phyloP scores from a whole-genome alignment of 2,113 vertebrate species.

The Podilymbus podiceps region DNA sequence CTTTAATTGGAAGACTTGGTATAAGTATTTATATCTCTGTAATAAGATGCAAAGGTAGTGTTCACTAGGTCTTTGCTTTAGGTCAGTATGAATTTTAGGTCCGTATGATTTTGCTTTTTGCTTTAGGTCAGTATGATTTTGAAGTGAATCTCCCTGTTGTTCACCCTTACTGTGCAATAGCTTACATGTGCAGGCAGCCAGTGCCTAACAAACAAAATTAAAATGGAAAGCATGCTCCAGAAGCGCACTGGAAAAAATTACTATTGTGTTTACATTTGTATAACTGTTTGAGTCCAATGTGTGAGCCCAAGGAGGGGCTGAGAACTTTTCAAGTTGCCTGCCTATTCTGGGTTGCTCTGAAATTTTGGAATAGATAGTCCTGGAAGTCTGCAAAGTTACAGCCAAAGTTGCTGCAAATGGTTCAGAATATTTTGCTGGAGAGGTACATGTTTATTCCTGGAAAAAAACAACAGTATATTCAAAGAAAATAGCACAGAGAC shows the following conservation, averaged over 20 bases:
- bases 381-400: neutral
- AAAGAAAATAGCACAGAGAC: neutral
- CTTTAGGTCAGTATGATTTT: neutral
- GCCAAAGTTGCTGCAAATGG: neutral
- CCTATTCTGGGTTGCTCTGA: neutral
- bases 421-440: neutral
- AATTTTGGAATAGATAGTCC: neutral
- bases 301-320: neutral
- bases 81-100: neutral
- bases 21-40: neutral
- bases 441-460: neutral
- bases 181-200: neutral
- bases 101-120: neutral
- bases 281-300: neutral
- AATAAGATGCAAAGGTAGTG: neutral
- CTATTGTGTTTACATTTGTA: conserved; percentile 3
- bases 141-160: neutral
- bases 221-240: neutral
- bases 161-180: neutral
- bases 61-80: neutral
- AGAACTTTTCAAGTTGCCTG: neutral
- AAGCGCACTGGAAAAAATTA: neutral
- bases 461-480: neutral
- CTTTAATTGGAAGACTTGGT: neutral
- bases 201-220: neutral